Percentiles rank a stretch among this genome's conserved stretches.
Conservation (phyloP, 2,113 vertebrate genomes). For the Rhinolophus sinicus region DNA sequence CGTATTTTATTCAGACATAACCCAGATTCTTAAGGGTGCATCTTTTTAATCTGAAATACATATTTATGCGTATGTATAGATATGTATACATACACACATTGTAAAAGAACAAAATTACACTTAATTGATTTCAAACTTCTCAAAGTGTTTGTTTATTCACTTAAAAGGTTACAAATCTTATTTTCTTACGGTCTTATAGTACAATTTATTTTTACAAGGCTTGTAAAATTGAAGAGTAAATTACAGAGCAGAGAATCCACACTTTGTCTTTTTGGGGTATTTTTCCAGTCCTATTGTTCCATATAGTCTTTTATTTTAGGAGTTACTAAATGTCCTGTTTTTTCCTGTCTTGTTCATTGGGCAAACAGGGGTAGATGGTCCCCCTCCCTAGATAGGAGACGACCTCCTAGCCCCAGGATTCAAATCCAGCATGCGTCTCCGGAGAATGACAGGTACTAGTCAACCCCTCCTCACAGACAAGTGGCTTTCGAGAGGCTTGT, state of each 20-base stretch:
- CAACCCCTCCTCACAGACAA: slow-evolving; percentile 85
- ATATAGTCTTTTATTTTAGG: slow-evolving; percentile 77
- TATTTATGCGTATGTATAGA: neutral
- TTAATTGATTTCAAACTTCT: neutral
- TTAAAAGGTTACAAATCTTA: neutral
- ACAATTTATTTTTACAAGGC: neutral
- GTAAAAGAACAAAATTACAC: neutral
- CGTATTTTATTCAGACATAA: neutral
- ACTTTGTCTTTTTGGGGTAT: slow-evolving; percentile 80
- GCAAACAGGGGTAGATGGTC: slow-evolving; percentile 91
- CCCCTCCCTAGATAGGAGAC: slow-evolving; percentile 96
- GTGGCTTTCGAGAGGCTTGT: slow-evolving; percentile 60
- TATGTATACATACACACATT: neutral
- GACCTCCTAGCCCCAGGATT: slow-evolving; percentile 98
- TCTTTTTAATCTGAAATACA: neutral
- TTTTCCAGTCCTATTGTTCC: slow-evolving; percentile 84
- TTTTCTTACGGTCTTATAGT: neutral
- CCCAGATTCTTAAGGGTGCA: neutral
- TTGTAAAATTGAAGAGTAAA: neutral
- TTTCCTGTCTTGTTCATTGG: slow-evolving; percentile 89
- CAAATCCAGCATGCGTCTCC: slow-evolving; percentile 98
- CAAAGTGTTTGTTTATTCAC: neutral
- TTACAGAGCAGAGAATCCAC: neutral
- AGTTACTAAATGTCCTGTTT: slow-evolving; percentile 87
- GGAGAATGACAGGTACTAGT: slow-evolving; percentile 98